phyloP scores from a whole-genome alignment of 2,888 invertebrate genomes.

The Bembecia ichneumoniformis region DNA sequence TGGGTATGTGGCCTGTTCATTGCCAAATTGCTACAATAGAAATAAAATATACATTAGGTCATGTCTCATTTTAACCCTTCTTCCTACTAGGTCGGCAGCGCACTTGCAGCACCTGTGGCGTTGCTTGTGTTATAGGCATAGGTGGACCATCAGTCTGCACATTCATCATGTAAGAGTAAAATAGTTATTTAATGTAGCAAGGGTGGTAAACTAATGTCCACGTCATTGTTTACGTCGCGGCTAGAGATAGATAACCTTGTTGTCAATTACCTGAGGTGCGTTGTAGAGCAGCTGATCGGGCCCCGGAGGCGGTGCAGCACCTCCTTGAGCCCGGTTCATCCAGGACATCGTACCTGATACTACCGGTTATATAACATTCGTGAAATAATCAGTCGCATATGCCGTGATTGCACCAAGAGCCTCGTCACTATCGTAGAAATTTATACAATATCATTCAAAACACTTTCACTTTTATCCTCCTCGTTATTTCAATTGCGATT shows the following conservation, averaged over 20 bases:
- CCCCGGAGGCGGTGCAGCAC: slow-evolving; percentile 30
- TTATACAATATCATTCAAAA: slow-evolving; percentile 26
- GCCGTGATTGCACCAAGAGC: slow-evolving; percentile 41
- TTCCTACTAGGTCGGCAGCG: too few relatives aligned
- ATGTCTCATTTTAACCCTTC: too few relatives aligned
- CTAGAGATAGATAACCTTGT: slow-evolving; percentile 30
- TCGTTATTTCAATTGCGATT: slow-evolving; percentile 10
- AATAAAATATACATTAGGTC: slow-evolving; percentile 1
- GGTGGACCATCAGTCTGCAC: too few relatives aligned
- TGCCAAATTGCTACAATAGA: slow-evolving; percentile 45
- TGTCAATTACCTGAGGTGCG: slow-evolving; percentile 47
- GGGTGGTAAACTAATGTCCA: slow-evolving; percentile 26
- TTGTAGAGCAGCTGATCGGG: slow-evolving; percentile 41
- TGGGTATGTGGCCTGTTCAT: slow-evolving; percentile 46
- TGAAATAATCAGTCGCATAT: slow-evolving; percentile 46
- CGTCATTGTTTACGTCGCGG: slow-evolving; percentile 60
- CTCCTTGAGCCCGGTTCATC: slow-evolving; percentile 51
- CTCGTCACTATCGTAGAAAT: slow-evolving; percentile 51
- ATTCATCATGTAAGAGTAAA: too few relatives aligned
- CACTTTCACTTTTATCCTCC: slow-evolving; percentile 49
- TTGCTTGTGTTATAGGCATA: too few relatives aligned
- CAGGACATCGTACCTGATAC: slow-evolving; percentile 58
- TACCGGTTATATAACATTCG: slow-evolving; percentile 65
- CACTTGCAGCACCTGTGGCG: too few relatives aligned
- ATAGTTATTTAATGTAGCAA: too few relatives aligned